Evolutionary conservation across 2,113 vertebrate species (phyloP).

Genomic region (Melanerpes aurifrons): DNA sequence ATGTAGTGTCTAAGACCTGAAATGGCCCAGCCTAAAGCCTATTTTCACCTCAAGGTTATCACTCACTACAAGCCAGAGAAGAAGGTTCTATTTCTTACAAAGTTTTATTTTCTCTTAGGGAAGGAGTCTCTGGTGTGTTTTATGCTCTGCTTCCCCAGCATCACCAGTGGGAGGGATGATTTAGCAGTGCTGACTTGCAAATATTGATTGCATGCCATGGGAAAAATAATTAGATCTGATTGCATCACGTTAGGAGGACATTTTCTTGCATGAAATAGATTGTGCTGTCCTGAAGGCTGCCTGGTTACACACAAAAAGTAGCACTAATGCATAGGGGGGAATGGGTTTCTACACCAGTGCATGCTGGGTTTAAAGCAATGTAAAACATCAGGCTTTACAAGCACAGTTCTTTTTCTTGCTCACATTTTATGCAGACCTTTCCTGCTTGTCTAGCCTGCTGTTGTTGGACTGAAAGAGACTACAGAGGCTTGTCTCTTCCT

Average conservation of each 20-base stretch:
- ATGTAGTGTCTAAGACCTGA: not conserved
- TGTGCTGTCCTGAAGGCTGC: not conserved
- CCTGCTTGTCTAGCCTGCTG: not conserved
- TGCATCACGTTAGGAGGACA: not conserved
- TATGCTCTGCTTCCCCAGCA: not conserved
- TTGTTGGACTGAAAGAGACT: not conserved
- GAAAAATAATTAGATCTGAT: constrained; percentile 9
- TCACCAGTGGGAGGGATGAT: not conserved
- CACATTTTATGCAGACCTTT: not conserved
- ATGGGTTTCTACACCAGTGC: not conserved
- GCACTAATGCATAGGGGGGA: not conserved
- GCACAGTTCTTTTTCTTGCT: not conserved
- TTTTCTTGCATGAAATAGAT: not conserved
- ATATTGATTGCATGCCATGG: not conserved
- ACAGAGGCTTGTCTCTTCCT: not conserved
- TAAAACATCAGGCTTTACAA: not conserved
- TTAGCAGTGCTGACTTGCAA: not conserved
- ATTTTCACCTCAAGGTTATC: not conserved
- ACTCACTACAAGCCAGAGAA: not conserved
- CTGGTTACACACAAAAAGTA: not conserved
- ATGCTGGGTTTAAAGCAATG: not conserved
- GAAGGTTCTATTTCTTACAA: not conserved
- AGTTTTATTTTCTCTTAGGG: not conserved
- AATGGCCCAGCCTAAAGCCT: not conserved
- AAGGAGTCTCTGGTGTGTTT: not conserved